Percentiles rank a stretch among this genome's conserved stretches.
Conservation (phyloP, 2,888 invertebrate species). For the Watsonalla binaria region DNA sequence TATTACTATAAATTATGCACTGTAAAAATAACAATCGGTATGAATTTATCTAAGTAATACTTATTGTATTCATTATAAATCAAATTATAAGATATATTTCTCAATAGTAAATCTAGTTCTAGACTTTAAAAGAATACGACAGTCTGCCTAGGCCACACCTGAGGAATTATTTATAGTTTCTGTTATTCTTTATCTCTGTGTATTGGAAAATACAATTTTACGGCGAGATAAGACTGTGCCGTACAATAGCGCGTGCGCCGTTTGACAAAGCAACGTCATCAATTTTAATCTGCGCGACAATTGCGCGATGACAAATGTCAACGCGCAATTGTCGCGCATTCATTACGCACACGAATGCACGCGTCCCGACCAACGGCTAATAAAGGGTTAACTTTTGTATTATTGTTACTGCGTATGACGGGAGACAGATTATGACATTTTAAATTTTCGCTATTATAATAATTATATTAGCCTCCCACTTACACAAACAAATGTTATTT, state of each 20-base stretch:
- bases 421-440: slow-evolving; percentile 51
- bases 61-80: neutral
- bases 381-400: slow-evolving; percentile 71
- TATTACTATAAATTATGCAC: neutral
- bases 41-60: neutral
- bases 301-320: slow-evolving; percentile 78
- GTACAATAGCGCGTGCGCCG: slow-evolving; percentile 56
- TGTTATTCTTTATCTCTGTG: slow-evolving; percentile 34
- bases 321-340: slow-evolving; percentile 67
- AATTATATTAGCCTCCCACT: neutral
- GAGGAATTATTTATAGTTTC: slow-evolving; percentile 8
- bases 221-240: slow-evolving; percentile 48
- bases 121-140: neutral
- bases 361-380: slow-evolving; percentile 60
- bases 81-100: neutral
- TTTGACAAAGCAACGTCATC: slow-evolving; percentile 74
- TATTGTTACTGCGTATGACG: slow-evolving; percentile 54
- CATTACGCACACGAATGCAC: slow-evolving; percentile 65
- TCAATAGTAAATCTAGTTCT: neutral
- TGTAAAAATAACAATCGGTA: neutral
- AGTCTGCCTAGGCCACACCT: neutral
- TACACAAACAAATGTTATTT: too few relatives aligned
- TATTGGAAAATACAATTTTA: slow-evolving; percentile 43
- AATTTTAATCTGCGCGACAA: slow-evolving; percentile 78
- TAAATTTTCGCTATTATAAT: slow-evolving; percentile 5